phyloP scores from a whole-genome alignment of 2,888 invertebrate species.

The Noctua comes region DNA sequence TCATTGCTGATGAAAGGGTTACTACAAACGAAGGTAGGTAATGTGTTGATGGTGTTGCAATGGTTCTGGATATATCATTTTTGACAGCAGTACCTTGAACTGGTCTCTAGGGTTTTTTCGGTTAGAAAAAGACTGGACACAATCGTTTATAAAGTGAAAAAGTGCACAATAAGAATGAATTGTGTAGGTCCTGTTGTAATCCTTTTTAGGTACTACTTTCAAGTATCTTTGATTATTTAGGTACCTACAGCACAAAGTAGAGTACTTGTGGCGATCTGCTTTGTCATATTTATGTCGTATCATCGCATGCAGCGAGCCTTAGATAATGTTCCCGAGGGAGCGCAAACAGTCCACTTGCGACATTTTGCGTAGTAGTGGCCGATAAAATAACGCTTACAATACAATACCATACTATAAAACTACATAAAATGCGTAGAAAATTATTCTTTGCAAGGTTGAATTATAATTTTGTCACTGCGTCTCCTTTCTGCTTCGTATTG shows the following conservation, averaged over 20 bases:
- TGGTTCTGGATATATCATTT: neutral
- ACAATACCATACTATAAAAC: neutral
- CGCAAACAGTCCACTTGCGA: slow-evolving; percentile 54
- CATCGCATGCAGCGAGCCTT: slow-evolving; percentile 31
- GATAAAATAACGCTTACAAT: slow-evolving; percentile 49
- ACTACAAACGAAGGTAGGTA: too few species aligned
- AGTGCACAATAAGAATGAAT: neutral
- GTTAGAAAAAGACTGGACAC: neutral
- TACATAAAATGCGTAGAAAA: neutral
- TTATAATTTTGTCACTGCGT: neutral
- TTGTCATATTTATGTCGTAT: neutral
- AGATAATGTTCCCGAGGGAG: slow-evolving; percentile 59
- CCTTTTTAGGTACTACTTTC: neutral
- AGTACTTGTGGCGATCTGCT: neutral
- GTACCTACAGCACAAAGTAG: neutral
- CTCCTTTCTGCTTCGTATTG: neutral
- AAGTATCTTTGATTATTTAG: neutral
- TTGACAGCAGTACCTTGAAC: neutral
- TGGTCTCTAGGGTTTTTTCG: neutral
- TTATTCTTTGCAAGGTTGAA: neutral
- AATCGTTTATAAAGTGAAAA: neutral
- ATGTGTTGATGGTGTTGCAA: neutral
- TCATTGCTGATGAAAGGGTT: slow-evolving; percentile 1
- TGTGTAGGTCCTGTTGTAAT: neutral
- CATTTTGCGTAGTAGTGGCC: slow-evolving; percentile 43